Evolutionary conservation across 2,113 vertebrate species (phyloP).

Genomic region (Falcunculus frontatus): DNA sequence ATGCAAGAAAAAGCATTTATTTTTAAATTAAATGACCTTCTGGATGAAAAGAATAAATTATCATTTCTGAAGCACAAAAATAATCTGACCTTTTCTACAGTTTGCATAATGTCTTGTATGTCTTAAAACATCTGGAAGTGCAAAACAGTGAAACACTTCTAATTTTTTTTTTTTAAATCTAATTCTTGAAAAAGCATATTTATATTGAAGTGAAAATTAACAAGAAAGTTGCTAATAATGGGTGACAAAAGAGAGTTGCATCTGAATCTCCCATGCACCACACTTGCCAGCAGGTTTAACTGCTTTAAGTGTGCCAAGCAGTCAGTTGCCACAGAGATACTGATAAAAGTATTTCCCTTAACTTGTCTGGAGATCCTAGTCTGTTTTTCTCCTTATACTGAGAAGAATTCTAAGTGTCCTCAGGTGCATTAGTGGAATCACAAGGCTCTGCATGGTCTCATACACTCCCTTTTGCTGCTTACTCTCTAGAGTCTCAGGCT

Average conservation of each 20-base stretch:
- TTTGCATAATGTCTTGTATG: not conserved
- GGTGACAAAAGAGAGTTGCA: not conserved
- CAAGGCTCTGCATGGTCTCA: not conserved
- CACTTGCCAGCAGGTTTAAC: not conserved
- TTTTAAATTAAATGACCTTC: not conserved
- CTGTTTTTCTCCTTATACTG: not conserved
- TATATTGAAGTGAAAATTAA: not conserved
- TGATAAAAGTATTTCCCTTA: not conserved
- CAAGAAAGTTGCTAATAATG: not conserved
- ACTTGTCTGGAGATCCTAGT: not conserved
- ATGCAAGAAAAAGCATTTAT: not conserved
- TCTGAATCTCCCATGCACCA: not conserved
- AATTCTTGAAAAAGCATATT: not conserved
- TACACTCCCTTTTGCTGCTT: not conserved
- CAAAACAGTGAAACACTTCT: not conserved
- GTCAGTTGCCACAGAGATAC: not conserved
- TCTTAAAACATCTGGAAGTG: not conserved
- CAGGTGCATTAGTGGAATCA: not conserved
- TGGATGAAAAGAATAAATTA: not conserved
- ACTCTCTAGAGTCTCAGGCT: not conserved
- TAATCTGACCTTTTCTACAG: not conserved
- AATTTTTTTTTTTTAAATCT: not conserved
- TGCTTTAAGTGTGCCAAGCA: not conserved
- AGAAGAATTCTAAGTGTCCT: not conserved
- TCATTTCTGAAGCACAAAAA: not conserved